Conservation (phyloP, 2,113 vertebrate genomes). For the Glaucomys volans region DNA sequence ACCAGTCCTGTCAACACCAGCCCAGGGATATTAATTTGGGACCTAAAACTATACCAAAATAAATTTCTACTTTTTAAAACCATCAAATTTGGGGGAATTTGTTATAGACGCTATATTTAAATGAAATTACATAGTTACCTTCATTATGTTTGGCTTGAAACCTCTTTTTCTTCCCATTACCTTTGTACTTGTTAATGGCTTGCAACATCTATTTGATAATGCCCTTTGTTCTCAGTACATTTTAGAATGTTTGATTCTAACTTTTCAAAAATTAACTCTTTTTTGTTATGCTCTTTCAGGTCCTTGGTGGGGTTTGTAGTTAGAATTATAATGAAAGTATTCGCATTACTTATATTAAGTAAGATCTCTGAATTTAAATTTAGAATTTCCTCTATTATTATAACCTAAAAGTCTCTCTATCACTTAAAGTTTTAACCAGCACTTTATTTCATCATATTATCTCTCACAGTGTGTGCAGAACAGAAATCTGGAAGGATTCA, state of each 20-base stretch:
- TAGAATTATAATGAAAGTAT: background rate
- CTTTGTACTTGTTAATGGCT: background rate
- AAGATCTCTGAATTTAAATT: background rate
- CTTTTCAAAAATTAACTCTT: background rate
- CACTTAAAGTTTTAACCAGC: background rate
- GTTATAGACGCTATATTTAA: background rate
- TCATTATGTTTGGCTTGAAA: background rate
- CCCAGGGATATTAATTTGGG: background rate
- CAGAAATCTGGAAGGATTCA: background rate
- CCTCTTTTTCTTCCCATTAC: background rate
- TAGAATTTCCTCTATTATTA: background rate
- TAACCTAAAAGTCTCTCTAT: background rate
- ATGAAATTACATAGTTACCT: background rate
- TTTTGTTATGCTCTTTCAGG: background rate
- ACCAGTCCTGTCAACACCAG: background rate
- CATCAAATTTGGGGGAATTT: background rate
- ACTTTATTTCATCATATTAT: background rate
- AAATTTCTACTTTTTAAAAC: background rate
- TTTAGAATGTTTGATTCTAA: background rate
- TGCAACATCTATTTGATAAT: background rate
- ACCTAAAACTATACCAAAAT: background rate
- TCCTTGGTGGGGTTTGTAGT: background rate
- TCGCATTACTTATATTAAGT: background rate
- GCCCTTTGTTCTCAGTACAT: background rate
- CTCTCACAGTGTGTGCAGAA: background rate